Conservation (phyloP, 2,888 invertebrate genomes). For the Agrochola circellaris region DNA sequence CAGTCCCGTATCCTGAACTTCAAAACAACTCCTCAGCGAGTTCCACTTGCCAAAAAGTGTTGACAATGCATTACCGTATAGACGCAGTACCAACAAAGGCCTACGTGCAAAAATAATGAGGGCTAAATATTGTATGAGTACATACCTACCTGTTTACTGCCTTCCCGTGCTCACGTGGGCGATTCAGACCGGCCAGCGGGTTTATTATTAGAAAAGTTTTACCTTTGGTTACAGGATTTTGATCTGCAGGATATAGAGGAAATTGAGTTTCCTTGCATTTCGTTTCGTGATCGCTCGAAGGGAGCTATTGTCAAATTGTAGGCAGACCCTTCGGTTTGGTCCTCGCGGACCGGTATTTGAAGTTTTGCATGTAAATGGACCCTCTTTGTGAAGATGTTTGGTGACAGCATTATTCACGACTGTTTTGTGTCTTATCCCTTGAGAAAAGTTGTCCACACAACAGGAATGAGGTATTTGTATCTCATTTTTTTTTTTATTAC, state of each 20-base stretch:
- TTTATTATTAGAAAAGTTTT: constrained; percentile 79
- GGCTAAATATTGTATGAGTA: constrained; percentile 77
- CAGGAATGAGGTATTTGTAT: background rate
- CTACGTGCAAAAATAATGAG: constrained; percentile 71
- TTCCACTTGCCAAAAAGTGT: constrained; percentile 62
- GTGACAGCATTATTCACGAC: constrained; percentile 1
- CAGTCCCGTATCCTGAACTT: constrained; percentile 9
- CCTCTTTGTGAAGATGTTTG: constrained; percentile 20
- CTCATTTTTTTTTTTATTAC: background rate
- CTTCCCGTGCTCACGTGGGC: constrained; percentile 63
- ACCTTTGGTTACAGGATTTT: constrained; percentile 72
- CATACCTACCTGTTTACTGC: constrained; percentile 67
- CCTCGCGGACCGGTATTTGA: constrained; percentile 62
- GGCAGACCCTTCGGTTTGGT: constrained; percentile 66
- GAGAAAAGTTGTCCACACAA: background rate
- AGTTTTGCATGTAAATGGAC: constrained; percentile 37
- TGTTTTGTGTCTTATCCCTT: background rate
- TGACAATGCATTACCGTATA: constrained; percentile 67
- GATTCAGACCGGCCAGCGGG: constrained; percentile 57
- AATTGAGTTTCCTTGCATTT: constrained; percentile 83
- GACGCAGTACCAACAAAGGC: constrained; percentile 53
- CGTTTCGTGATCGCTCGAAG: constrained; percentile 74
- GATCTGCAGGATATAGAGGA: constrained; percentile 74
- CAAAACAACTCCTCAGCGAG: constrained; percentile 45
- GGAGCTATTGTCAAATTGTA: constrained; percentile 71